Percentiles rank a stretch among this genome's conserved stretches.
phyloP scores from a whole-genome alignment of 1,140 invertebrate species.

The Hypsibius dujardini region DNA sequence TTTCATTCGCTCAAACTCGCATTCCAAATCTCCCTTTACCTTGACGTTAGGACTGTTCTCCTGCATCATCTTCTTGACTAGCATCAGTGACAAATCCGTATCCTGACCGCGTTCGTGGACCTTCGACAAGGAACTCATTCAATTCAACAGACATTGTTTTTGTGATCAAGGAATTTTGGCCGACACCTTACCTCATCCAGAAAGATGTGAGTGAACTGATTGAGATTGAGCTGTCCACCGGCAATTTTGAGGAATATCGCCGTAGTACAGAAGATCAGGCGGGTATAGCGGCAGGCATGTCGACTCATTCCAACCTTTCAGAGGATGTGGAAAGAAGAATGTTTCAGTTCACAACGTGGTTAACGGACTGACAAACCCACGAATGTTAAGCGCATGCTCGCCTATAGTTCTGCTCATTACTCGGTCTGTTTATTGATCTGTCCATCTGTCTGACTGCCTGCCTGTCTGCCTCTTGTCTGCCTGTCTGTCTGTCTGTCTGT shows the following conservation, averaged over 20 bases:
- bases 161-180: conserved; percentile 25
- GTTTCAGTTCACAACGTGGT: too few species aligned
- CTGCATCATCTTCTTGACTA: conserved; percentile 55
- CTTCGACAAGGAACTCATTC: conserved; percentile 26
- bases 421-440: too few species aligned
- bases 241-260: conserved; percentile 47
- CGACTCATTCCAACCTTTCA: conserved; percentile 45
- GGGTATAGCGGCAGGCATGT: conserved; percentile 46
- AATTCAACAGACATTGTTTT: conserved; percentile 19
- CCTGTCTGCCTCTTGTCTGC: too few species aligned
- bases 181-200: conserved; percentile 48
- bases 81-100: conserved; percentile 72
- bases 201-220: conserved; percentile 66
- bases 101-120: conserved; percentile 87
- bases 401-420: too few species aligned
- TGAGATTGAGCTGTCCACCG: conserved; percentile 41
- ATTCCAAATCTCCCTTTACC: conserved; percentile 27
- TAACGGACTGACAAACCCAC: too few species aligned
- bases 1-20: not conserved
- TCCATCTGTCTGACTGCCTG: too few species aligned
- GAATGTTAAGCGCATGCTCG: too few species aligned
- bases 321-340: not conserved
- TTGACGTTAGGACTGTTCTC: conserved; percentile 51
- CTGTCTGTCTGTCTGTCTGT: too few species aligned
- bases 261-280: conserved; percentile 69